Conservation (phyloP, 2,797 vertebrate species). For the Staurois parvus region DNA sequence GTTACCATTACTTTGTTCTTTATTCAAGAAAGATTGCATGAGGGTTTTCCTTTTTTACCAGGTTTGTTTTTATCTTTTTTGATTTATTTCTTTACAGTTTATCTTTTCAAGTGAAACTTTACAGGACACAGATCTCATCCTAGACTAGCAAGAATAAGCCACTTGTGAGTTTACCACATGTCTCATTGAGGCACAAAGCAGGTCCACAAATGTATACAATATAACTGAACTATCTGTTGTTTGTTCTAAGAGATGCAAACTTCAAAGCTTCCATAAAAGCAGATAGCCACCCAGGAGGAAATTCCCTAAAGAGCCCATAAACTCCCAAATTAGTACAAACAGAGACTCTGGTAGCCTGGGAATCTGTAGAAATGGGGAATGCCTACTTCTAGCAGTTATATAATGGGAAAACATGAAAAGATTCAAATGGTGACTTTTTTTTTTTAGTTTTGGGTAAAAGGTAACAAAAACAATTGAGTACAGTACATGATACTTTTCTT, state of each 20-base stretch:
- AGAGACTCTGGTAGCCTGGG: no score
- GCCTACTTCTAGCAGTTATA: no score
- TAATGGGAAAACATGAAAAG: no score
- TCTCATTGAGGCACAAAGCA: constrained; percentile 10
- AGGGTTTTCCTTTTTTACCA: constrained; percentile 58
- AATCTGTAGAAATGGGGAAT: no score
- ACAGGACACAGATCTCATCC: constrained; percentile 54
- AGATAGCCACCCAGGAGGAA: not conserved
- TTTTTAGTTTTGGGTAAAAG: no score
- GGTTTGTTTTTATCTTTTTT: constrained; percentile 42
- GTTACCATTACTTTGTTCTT: constrained; percentile 67
- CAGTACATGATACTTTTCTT: no score
- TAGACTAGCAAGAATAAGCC: constrained; percentile 7
- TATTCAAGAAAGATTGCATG: constrained; percentile 62
- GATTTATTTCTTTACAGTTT: constrained; percentile 59
- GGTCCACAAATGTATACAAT: constrained; percentile 7
- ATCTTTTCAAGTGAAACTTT: constrained; percentile 66
- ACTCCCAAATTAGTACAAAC: no score
- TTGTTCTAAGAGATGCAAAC: constrained; percentile 17
- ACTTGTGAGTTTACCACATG: constrained; percentile 29
- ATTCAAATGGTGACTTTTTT: no score
- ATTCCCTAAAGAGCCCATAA: not conserved
- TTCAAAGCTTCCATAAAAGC: constrained; percentile 32
- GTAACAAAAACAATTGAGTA: no score
- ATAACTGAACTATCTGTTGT: constrained; percentile 20